These are phyloP conservation scores for Neopipo cinnamomea DNA, from an alignment of 2,113 vertebrate genomes.

Conservation along the genomic window DNA sequence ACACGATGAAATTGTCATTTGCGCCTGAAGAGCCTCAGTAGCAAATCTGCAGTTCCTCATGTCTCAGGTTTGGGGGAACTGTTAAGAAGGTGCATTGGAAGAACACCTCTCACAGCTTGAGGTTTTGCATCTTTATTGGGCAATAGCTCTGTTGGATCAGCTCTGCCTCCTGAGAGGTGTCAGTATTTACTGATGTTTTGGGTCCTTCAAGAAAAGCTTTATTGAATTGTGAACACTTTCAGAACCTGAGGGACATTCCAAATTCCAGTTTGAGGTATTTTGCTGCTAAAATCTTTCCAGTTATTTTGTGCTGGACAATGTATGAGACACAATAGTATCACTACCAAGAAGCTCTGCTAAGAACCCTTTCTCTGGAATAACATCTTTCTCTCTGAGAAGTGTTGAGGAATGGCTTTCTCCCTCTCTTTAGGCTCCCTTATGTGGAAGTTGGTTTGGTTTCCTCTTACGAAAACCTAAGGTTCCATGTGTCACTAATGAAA, in stretches of 20 bases:
- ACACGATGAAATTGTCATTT: background rate
- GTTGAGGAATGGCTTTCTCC: background rate
- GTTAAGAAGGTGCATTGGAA: background rate
- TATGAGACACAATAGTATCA: background rate
- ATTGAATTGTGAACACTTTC: background rate
- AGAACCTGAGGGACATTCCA: background rate
- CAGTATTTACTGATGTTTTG: background rate
- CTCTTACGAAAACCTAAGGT: background rate
- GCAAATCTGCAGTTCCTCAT: background rate
- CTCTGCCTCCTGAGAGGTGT: background rate
- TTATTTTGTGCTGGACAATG: background rate
- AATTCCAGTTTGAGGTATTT: background rate
- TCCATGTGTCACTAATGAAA: background rate
- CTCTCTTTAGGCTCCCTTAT: background rate
- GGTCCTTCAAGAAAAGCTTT: background rate
- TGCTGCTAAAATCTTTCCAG: background rate
- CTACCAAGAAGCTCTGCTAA: background rate
- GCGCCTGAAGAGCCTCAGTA: background rate
- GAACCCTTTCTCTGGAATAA: background rate
- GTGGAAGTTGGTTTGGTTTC: background rate
- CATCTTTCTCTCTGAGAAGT: background rate
- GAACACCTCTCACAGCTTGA: background rate
- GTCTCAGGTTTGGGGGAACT: background rate
- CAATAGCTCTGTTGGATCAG: background rate
- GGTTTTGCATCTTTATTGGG: background rate